Conservation (phyloP, 2,797 vertebrate genomes). For the Cygnus olor region DNA sequence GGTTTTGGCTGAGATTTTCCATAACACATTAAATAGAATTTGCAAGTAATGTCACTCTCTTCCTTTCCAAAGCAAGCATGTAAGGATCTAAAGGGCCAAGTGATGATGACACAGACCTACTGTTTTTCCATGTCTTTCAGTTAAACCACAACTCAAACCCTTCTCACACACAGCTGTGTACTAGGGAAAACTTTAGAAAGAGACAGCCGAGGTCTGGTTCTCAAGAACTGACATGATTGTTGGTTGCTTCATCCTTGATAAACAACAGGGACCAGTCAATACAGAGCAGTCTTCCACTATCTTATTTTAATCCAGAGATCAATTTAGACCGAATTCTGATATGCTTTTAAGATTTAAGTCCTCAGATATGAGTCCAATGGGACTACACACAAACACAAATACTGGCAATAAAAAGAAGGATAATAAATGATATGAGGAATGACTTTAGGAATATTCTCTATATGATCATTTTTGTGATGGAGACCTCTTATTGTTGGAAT, state of each 20-base stretch:
- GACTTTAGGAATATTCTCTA: background rate
- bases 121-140: background rate
- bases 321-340: background rate
- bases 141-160: background rate
- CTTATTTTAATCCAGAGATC: background rate
- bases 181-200: background rate
- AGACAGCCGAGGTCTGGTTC: background rate
- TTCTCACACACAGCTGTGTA: background rate
- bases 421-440: background rate
- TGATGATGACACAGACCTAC: background rate
- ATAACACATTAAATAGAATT: background rate
- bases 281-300: background rate
- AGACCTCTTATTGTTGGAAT: background rate
- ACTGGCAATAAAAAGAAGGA: background rate
- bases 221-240: background rate
- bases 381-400: background rate
- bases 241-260: background rate
- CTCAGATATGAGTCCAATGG: background rate
- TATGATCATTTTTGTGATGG: background rate
- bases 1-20: background rate
- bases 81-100: background rate
- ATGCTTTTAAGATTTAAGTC: background rate
- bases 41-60: background rate
- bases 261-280: background rate
- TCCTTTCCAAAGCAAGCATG: background rate